Conservation (phyloP, 1,140 invertebrate genomes). For the Achroia grisella region DNA sequence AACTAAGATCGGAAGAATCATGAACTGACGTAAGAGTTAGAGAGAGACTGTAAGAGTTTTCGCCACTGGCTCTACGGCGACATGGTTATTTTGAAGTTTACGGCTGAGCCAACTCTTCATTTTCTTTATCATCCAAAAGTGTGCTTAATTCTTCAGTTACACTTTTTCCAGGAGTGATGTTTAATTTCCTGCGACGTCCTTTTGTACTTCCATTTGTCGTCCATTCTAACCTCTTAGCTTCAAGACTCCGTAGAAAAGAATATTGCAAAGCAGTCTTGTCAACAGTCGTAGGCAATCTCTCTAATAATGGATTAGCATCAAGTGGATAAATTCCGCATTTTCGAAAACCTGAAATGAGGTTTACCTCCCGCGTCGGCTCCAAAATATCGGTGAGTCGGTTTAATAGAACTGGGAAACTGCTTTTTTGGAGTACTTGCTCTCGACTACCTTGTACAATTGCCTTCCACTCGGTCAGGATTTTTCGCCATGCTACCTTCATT, state of each 20-base stretch:
- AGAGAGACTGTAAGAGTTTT: no score
- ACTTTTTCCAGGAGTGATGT: no score
- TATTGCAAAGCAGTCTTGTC: not conserved
- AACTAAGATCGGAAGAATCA: no score
- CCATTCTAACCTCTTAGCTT: constrained; percentile 1
- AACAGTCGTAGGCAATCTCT: not conserved
- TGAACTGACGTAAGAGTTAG: no score
- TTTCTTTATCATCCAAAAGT: no score
- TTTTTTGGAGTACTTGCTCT: not conserved
- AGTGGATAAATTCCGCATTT: constrained; percentile 3
- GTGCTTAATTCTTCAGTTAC: no score
- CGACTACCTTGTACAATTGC: not conserved
- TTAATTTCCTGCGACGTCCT: constrained; percentile 1
- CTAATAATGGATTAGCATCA: constrained; percentile 1
- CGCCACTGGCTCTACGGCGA: no score
- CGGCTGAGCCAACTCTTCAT: no score
- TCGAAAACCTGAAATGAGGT: not conserved
- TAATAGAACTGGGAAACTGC: constrained; percentile 2
- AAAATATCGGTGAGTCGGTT: constrained; percentile 1
- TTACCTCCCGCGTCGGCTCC: not conserved
- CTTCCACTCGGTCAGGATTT: constrained; percentile 24
- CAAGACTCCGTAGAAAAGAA: constrained; percentile 2
- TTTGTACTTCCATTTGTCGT: not conserved
- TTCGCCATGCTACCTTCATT: constrained; percentile 35
- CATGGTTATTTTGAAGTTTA: no score